Evolutionary conservation across 2,113 vertebrate species (phyloP), one percentile per base, ranked within the genome.

Genomic region (Mastomys natalensis): DNA sequence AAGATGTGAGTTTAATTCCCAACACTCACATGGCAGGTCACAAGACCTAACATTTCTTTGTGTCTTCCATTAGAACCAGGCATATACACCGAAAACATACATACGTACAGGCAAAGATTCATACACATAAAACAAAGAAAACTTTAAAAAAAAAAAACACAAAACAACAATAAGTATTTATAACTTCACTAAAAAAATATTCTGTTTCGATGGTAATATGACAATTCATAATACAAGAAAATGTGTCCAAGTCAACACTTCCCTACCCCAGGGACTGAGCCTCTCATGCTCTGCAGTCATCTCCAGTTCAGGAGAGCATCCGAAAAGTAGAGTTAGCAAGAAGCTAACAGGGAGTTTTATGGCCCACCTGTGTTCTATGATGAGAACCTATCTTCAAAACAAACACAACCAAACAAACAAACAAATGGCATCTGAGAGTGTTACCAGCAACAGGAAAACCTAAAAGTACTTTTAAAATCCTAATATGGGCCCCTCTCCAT

Each of bases 141-240:
- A 58, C 19, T 81, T 26, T 48, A 5, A 31, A 66, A 66, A 86
- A 48, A 31, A 34, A 17, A 15, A 10, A 62, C 13, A 29, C 24
- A 21, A 37, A 87, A 72, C 45, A 70, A 70, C 68, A 87, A 22
- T 34, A 8, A 72, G 7, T 6, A 89, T 37, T 58, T 73, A 10
- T 53, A 81, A 48, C 74, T 94, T 94, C 66, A 77, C 82, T 45
- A 93, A 93, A 89, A 89, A 84, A 89, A n/a, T 21, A 43, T n/a
- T 66, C 34, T 91, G 10, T 45, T 80, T 37, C 62, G 80, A 90
- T 34, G 34, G 31, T 19, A 43, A 86, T 40, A 3, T 87, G 78
- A 95, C 58, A 74, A 80, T 31, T 77, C 66, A 96, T 11, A 10
- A 91, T 93, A 53, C 64, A 13, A 37, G 60, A 34, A 77, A 86